Evolutionary conservation across 2,113 vertebrate species (phyloP).

Genomic region (Aegithalos caudatus): DNA sequence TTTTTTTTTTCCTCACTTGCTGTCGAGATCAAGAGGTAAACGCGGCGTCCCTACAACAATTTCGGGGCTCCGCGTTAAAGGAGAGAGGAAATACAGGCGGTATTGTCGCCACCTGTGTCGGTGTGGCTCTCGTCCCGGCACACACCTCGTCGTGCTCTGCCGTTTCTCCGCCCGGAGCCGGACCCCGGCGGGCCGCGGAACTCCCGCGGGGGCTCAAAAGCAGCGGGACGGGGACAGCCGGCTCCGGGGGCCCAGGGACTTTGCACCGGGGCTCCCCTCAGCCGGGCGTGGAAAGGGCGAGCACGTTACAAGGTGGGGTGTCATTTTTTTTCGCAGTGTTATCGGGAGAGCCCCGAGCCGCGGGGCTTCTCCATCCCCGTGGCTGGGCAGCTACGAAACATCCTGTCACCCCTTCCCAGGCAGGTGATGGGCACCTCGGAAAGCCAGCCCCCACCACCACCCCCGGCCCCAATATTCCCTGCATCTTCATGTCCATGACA

Average conservation of each 20-base stretch:
- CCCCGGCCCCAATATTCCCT: constrained; percentile 56
- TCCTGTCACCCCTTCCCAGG: constrained; percentile 58
- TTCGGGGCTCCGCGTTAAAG: background rate
- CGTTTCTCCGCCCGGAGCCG: background rate
- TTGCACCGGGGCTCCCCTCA: constrained; percentile 58
- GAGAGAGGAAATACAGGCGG: background rate
- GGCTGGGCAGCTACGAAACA: constrained; percentile 69
- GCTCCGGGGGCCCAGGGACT: background rate
- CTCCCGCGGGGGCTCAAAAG: background rate
- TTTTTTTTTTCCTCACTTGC: background rate
- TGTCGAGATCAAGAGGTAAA: background rate
- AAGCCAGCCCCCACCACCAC: constrained; percentile 21
- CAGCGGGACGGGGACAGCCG: background rate
- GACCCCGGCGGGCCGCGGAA: no score
- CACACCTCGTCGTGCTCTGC: background rate
- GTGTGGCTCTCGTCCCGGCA: background rate
- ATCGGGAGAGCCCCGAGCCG: constrained; percentile 73
- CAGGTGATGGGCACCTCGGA: constrained; percentile 66
- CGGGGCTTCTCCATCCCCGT: constrained; percentile 64
- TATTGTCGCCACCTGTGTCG: background rate
- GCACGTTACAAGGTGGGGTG: constrained; percentile 69
- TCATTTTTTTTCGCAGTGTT: constrained; percentile 61
- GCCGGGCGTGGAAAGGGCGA: constrained; percentile 37
- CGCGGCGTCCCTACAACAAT: background rate
- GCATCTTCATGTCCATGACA: constrained; percentile 27